Evolutionary conservation across 2,113 vertebrate species (phyloP).

Genomic region (Heteronetta atricapilla): DNA sequence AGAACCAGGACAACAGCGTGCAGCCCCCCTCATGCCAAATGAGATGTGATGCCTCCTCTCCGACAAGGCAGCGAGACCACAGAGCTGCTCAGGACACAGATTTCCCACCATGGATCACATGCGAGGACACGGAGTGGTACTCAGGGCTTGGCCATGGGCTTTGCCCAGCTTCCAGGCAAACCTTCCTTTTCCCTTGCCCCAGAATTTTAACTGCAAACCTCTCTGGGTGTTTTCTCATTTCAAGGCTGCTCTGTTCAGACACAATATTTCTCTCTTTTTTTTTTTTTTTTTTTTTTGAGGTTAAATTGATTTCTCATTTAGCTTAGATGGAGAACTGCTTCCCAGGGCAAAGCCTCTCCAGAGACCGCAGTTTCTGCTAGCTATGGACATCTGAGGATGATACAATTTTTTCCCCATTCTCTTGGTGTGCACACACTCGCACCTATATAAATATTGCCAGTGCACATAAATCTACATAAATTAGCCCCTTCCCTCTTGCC

Average conservation of each 20-base stretch:
- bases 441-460: background rate
- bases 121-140: background rate
- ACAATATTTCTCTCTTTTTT: background rate
- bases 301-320: background rate
- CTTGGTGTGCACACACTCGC: background rate
- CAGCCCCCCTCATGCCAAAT: background rate
- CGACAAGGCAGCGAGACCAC: background rate
- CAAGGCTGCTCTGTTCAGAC: background rate
- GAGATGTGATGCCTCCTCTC: background rate
- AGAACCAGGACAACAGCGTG: background rate
- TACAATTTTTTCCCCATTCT: rapidly evolving
- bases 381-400: background rate
- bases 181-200: background rate
- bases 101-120: background rate
- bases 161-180: background rate
- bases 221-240: rapidly evolving
- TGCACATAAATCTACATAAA: conserved; percentile 1
- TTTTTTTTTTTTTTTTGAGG: background rate
- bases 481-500: background rate
- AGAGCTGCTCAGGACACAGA: background rate
- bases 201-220: background rate
- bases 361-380: background rate
- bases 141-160: background rate
- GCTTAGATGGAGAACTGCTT: background rate
- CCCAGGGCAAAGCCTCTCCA: background rate